Evolutionary conservation across 2,113 vertebrate species (phyloP).

Genomic region (Chitala chitala): DNA sequence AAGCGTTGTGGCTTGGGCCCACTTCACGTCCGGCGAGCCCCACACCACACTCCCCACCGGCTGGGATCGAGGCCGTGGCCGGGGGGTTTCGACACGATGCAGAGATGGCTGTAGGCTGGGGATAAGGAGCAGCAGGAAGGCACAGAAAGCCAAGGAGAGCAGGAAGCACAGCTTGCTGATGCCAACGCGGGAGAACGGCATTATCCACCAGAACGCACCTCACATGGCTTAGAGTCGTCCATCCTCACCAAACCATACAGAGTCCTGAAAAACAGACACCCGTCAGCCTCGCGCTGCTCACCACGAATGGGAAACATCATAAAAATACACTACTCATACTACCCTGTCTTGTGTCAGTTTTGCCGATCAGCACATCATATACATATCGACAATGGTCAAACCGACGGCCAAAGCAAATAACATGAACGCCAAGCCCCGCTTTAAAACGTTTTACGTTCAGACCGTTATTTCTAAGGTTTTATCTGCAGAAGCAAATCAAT

Average conservation of each 20-base stretch:
- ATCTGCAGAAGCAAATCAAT: neutral
- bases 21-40: neutral
- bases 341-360: too few species aligned
- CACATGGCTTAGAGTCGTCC: slow-evolving; percentile 36
- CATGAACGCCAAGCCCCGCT: too few species aligned
- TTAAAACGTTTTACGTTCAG: too few species aligned
- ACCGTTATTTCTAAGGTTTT: too few species aligned
- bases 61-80: slow-evolving; percentile 35
- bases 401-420: too few species aligned
- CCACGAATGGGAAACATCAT: neutral
- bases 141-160: slow-evolving; percentile 68
- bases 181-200: slow-evolving; percentile 66
- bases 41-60: slow-evolving; percentile 2
- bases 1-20: neutral
- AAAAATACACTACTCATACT: neutral
- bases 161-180: slow-evolving; percentile 78
- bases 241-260: slow-evolving; percentile 45
- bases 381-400: too few species aligned
- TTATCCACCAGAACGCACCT: slow-evolving; percentile 67
- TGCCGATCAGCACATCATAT: too few species aligned
- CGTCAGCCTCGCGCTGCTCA: neutral
- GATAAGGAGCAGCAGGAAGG: slow-evolving; percentile 71
- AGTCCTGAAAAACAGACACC: slow-evolving; percentile 32
- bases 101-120: slow-evolving; percentile 55
- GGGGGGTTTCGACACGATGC: slow-evolving; percentile 40